These are phyloP conservation scores for Ceratothoa steindachneri DNA, from an alignment of 2,888 invertebrate species.

Conservation along the genomic window DNA sequence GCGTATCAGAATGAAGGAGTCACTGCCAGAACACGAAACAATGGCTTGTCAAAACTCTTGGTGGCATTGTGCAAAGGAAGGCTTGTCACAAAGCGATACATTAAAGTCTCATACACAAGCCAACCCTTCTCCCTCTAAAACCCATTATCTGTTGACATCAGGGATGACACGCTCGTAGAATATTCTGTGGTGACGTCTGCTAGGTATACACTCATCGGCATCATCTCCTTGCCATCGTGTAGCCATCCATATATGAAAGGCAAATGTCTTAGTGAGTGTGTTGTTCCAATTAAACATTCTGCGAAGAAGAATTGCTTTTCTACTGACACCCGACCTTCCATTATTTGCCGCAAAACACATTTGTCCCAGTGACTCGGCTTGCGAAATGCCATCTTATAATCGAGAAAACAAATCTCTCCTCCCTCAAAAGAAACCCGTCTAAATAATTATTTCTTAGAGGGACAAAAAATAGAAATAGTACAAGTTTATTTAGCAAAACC, in stretches of 20 bases:
- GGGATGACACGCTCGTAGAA: not conserved
- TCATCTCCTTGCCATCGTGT: not conserved
- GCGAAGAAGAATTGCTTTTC: not conserved
- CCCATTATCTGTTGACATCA: not conserved
- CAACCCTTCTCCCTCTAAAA: not conserved
- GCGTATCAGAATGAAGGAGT: too few species aligned
- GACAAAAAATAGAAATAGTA: too few species aligned
- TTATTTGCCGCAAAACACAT: too few species aligned
- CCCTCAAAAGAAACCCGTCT: too few species aligned
- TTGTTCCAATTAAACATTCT: not conserved
- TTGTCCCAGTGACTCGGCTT: too few species aligned
- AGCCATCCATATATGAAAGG: not conserved
- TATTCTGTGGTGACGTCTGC: not conserved
- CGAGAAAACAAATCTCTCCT: too few species aligned
- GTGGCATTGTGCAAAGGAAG: not conserved
- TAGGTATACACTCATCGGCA: too few species aligned
- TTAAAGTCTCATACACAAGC: not conserved
- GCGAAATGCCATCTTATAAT: too few species aligned
- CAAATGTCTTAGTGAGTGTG: not conserved
- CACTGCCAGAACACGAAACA: too few species aligned
- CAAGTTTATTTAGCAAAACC: too few species aligned
- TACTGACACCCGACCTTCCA: not conserved
- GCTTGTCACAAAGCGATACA: slow-evolving; percentile 6
- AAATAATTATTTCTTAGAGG: too few species aligned
- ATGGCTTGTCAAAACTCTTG: slow-evolving; percentile 4